phyloP scores from a whole-genome alignment of 2,113 vertebrate species.

The Shinisaurus crocodilurus region DNA sequence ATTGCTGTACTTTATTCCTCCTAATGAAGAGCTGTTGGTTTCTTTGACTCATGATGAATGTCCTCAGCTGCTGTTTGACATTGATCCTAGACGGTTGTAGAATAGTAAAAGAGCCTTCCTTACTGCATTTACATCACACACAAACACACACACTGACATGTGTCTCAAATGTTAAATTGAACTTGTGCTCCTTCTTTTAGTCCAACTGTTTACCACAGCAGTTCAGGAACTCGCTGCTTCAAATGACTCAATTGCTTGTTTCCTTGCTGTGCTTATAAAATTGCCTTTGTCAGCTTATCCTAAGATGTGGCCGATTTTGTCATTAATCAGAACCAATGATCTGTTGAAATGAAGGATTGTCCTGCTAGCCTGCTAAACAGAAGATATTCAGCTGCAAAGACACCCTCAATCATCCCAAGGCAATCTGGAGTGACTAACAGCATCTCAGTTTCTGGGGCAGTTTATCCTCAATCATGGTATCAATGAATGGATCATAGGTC shows the following conservation, averaged over 20 bases:
- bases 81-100: slow-evolving; percentile 38
- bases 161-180: neutral
- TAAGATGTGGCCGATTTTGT: slow-evolving; percentile 37
- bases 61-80: slow-evolving; percentile 18
- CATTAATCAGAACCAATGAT: slow-evolving; percentile 60
- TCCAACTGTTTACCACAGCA: slow-evolving; percentile 9
- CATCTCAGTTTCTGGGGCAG: neutral
- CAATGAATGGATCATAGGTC: slow-evolving; percentile 20
- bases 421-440: slow-evolving; percentile 41
- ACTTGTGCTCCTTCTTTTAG: neutral
- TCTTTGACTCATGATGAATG: slow-evolving; percentile 49
- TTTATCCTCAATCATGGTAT: slow-evolving; percentile 36
- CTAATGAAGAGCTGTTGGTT: slow-evolving; percentile 15
- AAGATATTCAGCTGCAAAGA: slow-evolving; percentile 34
- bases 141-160: neutral
- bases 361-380: slow-evolving; percentile 21
- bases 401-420: neutral
- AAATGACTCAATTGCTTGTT: slow-evolving; percentile 49
- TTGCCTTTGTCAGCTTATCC: slow-evolving; percentile 51
- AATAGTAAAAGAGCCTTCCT: slow-evolving; percentile 44
- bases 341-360: slow-evolving; percentile 56
- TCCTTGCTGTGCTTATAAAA: slow-evolving; percentile 49
- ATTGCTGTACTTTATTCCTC: neutral
- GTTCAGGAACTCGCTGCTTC: neutral
- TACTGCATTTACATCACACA: slow-evolving; percentile 25